Evolutionary conservation across 2,888 invertebrate genomes (phyloP), one percentile per base, ranked within the genome.

Genomic region (Brassicogethes aeneus): DNA sequence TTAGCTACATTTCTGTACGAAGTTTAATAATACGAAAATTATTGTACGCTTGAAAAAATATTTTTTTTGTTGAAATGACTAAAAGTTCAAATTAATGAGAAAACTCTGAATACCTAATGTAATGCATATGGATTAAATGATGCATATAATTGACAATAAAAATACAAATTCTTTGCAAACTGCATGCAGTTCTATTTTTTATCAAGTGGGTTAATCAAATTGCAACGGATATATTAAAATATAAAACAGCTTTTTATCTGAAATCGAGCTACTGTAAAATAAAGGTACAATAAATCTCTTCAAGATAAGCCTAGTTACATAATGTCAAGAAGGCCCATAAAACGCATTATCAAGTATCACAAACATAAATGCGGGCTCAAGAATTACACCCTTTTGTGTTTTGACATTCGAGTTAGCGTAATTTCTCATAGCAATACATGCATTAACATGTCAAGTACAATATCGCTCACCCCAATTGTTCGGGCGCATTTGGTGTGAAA

Each of bases 341-440:
- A 44, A 46, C 43, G 30, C 41, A 42, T 48, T 46, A 44, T 44
- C 45, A 44, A 42, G 43, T 40, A 44, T 36, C 36, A 48, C 41
- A 45, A 46, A 46, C 44, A 46, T 43, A 43, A 48, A 45, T 42
- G 44, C 43, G 43, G 39, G 46, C 47, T 47, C 49, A 47, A 31
- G 45, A 43, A 39, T 34, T 40, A 43, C 52, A 50, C 51, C 55
- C 53, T 40, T 47, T 50, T 43, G 47, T 56, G 53, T 55, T 56
- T 53, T 55, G 53, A 57, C 54, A 56, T 56, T 52, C 47, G 44
- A 44, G 45, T 48, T 49, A 56, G 54, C 45, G 52, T 53, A 56
- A 57, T 46, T 59, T 58, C 57, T 59, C 59, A 58, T 57, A 59
- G 51, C 54, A 57, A 61, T 59, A 55, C 52, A 50, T 46, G 45